Conservation (phyloP, 53 echinoderm and acorn worm genomes). For the Stichopus horrens region DNA sequence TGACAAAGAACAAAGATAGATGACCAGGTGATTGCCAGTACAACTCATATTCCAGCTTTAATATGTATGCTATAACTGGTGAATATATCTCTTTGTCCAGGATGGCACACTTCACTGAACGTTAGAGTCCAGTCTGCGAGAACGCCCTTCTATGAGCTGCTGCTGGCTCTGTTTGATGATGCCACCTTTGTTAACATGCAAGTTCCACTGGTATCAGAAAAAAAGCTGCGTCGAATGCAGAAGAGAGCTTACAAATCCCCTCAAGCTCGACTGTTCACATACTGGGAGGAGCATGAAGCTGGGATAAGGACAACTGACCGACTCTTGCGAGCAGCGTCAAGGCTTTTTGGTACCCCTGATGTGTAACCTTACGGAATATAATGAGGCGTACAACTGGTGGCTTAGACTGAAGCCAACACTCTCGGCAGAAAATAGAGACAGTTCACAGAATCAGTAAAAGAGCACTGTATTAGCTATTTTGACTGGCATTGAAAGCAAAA, state of each 20-base stretch:
- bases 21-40: no score
- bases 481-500: no score
- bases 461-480: no score
- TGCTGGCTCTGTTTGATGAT: not conserved
- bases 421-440: no score
- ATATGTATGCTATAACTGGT: no score
- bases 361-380: not conserved
- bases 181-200: not conserved
- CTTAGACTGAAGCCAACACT: no score
- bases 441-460: no score
- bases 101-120: conserved; percentile 1
- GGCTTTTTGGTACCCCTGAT: not conserved
- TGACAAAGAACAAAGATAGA: no score
- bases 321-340: not conserved
- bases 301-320: not conserved
- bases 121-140: not conserved
- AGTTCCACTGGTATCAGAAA: conserved; percentile 16
- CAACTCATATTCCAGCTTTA: no score
- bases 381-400: no score
- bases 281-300: not conserved
- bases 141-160: not conserved
- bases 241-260: not conserved
- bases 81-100: conserved; percentile 9
- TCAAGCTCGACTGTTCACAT: not conserved
- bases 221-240: conserved; percentile 1